Conservation (phyloP, 2,113 vertebrate genomes). For the Bungarus multicinctus region DNA sequence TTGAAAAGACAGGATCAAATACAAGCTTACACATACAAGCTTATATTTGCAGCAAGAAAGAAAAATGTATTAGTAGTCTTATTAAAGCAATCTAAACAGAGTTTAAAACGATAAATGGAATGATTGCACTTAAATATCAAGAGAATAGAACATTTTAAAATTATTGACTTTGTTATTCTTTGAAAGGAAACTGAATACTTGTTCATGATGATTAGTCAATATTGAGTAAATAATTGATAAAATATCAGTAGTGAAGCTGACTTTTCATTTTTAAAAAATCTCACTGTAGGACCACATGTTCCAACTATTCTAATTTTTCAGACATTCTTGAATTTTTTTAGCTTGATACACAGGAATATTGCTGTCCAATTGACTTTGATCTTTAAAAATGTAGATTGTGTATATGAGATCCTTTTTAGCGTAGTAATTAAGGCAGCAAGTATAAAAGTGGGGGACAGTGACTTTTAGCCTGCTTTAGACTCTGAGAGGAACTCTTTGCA, state of each 20-base stretch:
- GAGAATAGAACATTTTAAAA: not conserved
- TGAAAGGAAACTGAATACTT: not conserved
- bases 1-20: constrained; percentile 21
- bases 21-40: not conserved
- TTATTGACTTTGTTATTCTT: not conserved
- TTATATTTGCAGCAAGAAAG: not conserved
- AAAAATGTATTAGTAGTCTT: not conserved
- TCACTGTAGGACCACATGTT: not conserved
- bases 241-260: not conserved
- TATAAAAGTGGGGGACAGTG: too few species aligned
- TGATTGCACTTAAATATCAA: not conserved
- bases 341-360: too few species aligned
- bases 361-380: too few species aligned
- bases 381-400: too few species aligned
- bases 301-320: too few species aligned
- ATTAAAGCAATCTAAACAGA: not conserved
- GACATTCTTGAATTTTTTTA: too few species aligned
- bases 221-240: not conserved
- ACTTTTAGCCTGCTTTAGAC: too few species aligned
- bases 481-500: too few species aligned
- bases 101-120: not conserved
- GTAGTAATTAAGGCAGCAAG: too few species aligned
- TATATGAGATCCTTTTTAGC: too few species aligned
- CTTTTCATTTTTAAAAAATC: not conserved
- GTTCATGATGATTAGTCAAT: not conserved